Evolutionary conservation across 2,888 invertebrate species (phyloP), one percentile per base, ranked within the genome.

Genomic region (Chironomus tentans): DNA sequence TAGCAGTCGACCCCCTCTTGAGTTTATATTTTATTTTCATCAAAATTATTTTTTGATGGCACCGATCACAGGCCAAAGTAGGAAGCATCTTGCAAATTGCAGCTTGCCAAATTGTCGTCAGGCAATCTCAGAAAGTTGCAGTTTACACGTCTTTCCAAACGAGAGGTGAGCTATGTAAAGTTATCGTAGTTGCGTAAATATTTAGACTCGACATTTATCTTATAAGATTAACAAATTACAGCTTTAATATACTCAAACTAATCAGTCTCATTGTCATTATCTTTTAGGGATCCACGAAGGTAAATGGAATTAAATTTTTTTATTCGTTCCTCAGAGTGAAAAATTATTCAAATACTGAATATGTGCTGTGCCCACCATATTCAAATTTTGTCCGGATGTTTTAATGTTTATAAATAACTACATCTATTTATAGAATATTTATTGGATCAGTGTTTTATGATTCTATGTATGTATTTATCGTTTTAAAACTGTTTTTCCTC

Each of bases 71-170:
- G 56, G 56, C 56, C 56, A 56, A 21, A 75, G 46, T 56, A 76
- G 47, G 47, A 76, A 76, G 38, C 76, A 76, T 56, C 24, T 76
- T 13, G 76, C 76, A 18, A 68, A 48, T 10, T 76, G 76, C 15
- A 28, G 28, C 15, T 69, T 76, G 2, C 50, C 69, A 13, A 56
- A 47, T 12, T 76, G 76, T 13, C 68, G 65, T 6, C 76, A 76
- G 21, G 56, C 46, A 10, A 76, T 76, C 2, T 38, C 50, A 2
- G 69, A 69, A 28, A 76, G 65, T 15, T 69, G 69, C 56, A 28
- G 28, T 28, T 18, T 76, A 4, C 76, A 76, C 18, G 76, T 76
- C 12, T 76, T 76, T 22, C 76, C 76, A n/a, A 76, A 76, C n/a
- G 76, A 76, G 24, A 76, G 76, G 76, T 76, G n/a, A 74, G 24